Conservation (phyloP, 2,797 vertebrate genomes). For the Octomys mimax region DNA sequence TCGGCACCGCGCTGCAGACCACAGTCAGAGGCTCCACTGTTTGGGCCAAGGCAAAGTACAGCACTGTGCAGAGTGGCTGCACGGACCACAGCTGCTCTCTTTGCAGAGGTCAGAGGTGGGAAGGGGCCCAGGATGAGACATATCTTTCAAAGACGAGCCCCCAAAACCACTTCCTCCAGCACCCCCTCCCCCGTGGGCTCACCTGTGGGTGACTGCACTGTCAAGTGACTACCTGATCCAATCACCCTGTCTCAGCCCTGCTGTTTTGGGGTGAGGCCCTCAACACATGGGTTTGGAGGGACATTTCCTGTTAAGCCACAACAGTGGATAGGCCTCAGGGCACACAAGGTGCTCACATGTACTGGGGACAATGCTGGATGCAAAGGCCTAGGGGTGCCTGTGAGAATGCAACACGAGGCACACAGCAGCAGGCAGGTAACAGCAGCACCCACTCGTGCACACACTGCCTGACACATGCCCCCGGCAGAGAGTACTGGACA, state of each 20-base stretch:
- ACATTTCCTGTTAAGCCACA: background rate
- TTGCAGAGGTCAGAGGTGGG: background rate
- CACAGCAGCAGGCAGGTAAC: no score
- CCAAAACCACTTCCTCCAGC: background rate
- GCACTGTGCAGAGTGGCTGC: no score
- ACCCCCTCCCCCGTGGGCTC: background rate
- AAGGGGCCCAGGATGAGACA: background rate
- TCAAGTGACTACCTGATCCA: background rate
- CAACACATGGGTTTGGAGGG: background rate
- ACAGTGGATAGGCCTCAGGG: background rate
- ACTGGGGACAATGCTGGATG: no score
- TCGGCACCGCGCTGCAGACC: background rate
- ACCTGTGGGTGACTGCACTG: background rate
- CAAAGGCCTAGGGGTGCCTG: background rate
- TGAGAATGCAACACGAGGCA: background rate
- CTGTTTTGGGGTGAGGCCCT: background rate
- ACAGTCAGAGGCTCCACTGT: background rate
- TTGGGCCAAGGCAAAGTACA: background rate
- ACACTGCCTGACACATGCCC: background rate
- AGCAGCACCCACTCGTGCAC: background rate
- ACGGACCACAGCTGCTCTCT: background rate
- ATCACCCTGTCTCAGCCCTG: background rate
- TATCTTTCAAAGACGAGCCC: background rate
- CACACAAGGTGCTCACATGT: fast-evolving
- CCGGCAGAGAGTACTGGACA: background rate